Percentiles rank a stretch among this genome's conserved stretches.
phyloP scores from a whole-genome alignment of 2,888 invertebrate species.

The Dusona sp. region DNA sequence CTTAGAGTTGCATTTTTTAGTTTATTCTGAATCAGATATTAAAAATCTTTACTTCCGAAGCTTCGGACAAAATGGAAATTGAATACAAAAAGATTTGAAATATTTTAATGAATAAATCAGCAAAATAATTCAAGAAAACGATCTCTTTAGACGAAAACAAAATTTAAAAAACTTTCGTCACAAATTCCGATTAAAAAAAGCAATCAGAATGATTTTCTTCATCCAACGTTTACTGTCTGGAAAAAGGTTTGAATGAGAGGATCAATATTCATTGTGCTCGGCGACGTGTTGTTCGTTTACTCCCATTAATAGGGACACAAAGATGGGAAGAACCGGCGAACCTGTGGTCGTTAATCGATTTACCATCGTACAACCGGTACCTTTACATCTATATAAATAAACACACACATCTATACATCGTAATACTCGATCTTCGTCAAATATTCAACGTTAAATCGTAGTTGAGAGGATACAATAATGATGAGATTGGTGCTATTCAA shows the following conservation, averaged over 20 bases:
- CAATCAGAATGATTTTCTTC: neutral
- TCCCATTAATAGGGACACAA: neutral
- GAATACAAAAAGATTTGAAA: neutral
- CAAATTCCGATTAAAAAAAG: neutral
- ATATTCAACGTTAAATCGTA: neutral
- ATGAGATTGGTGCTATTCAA: conserved; percentile 30
- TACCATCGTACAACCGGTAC: neutral
- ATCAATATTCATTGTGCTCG: neutral
- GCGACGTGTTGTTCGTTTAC: neutral
- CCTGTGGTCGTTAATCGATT: neutral
- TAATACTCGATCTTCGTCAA: neutral
- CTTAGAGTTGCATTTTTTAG: too few species aligned
- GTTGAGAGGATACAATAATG: conserved; percentile 41
- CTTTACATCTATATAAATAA: neutral
- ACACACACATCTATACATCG: neutral
- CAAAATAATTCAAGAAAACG: neutral
- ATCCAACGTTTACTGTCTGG: neutral
- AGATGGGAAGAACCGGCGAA: neutral
- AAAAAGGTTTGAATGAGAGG: neutral
- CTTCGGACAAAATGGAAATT: neutral
- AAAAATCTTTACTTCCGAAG: neutral
- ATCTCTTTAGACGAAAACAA: neutral
- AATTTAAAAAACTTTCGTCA: neutral
- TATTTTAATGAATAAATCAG: neutral
- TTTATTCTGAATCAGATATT: too few species aligned